Evolutionary conservation across 2,797 vertebrate species (phyloP), one percentile per base, ranked within the genome.

Genomic region (Karalla daura): DNA sequence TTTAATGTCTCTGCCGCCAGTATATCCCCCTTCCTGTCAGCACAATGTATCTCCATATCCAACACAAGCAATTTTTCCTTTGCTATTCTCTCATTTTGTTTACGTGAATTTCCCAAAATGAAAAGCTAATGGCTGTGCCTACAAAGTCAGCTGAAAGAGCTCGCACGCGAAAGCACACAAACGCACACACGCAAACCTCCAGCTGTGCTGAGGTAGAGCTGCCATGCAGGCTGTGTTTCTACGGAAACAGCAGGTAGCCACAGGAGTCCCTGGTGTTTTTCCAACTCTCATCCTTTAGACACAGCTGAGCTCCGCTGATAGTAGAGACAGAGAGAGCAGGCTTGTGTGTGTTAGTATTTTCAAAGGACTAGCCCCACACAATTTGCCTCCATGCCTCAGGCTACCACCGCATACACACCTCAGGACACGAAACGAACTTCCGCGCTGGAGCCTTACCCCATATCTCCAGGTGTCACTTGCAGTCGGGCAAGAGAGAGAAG

Each of bases 181-280:
- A 62, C 37, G 39, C 3, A 6, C 20, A 56, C 11, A 36, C 59
- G 40, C 20, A 64, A 59, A 76, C 50, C 53, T 82, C 79, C 83
- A 84, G 81, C 82, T 87, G 83, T 80, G 86, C 70, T 50, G 72
- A 83, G 70, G 62, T 74, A 72, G 67, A 76, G 55, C 59, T 64
- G 76, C 67, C 72, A 44, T 63, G 70, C 76, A 58, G 73, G 60
- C 74, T 80, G 78, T 83, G 88, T 93, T 92, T 88, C 88, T 90
- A 89, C 81, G 59, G 86, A 86, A 92, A 91, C 91, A 89, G 86
- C 86, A 86, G 85, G 87, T 85, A 84, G 76, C 81, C 76, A 72
- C 78, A 68, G 67, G 78, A 85, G 83, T 84, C 84, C 69, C 74
- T 85, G 76, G 75, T 87, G 78, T 68, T 89, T 86, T 85, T 79